Evolutionary conservation across 2,797 vertebrate genomes (phyloP), one percentile per base, ranked within the genome.

Genomic region (Melanotaenia nigrans): DNA sequence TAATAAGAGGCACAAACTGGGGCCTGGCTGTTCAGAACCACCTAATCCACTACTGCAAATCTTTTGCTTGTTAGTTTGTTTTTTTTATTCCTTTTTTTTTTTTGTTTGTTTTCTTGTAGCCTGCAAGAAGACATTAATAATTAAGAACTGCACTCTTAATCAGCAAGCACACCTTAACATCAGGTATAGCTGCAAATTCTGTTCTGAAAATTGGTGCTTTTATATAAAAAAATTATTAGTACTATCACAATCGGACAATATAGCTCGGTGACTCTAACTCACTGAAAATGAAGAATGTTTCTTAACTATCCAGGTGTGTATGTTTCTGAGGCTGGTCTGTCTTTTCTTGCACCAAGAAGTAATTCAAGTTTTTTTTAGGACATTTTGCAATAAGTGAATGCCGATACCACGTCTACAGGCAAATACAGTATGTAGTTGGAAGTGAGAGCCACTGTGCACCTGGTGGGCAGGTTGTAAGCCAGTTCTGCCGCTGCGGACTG

Each of bases 101-200:
- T 53, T 73, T 38, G 64, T 9, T 9, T 2, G 25, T 64, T 53
- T 73, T 38, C 61, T 9, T 9, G 38, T 18, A 42, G 45, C 24
- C 62, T 51, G 32, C 38, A 63, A 58, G 36, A 64, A 67, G 70
- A 70, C 42, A 64, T 24, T 38, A 49, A 30, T 30, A 30, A 30
- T 30, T 30, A 30, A 30, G 4, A 30, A 65, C 55, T 36, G 53
- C 65, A 60, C 63, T 77, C 55, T 59, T 61, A 68, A 64, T 64
- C 30, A 61, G 45, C 84, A 85, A 81, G 76, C 81, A 85, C 73
- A 78, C 55, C 74, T 74, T 55, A 85, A 87, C 57, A 70, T 60
- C 49, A 70, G 45, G 40, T 54, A 61, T 14, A 68, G 35, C 74
- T 77, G 71, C 64, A 59, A 61, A 59, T 58, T 59, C 65, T 74